Conservation (phyloP, 2,888 invertebrate genomes). For the Archaeoteleia sp. region DNA sequence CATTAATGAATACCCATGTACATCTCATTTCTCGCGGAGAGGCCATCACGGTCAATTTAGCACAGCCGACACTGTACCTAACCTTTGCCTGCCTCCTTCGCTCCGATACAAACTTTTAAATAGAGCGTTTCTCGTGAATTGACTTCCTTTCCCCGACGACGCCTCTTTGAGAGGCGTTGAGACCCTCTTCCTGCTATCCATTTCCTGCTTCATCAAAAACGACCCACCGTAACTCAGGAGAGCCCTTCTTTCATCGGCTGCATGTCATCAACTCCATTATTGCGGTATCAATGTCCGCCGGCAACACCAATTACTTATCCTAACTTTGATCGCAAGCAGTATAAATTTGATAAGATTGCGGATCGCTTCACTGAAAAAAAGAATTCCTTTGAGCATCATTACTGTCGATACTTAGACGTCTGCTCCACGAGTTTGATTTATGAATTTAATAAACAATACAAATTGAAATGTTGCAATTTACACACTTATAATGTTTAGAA, state of each 20-base stretch:
- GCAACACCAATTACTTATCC: slow-evolving; percentile 60
- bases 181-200: slow-evolving; percentile 29
- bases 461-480: no score
- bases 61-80: slow-evolving; percentile 48
- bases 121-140: slow-evolving; percentile 69
- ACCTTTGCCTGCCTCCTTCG: slow-evolving; percentile 43
- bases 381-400: background rate
- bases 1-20: slow-evolving; percentile 53
- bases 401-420: no score
- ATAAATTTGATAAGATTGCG: slow-evolving; percentile 26
- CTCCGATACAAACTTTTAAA: slow-evolving; percentile 72
- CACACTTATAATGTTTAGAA: no score
- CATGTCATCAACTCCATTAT: slow-evolving; percentile 64
- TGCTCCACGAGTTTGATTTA: no score
- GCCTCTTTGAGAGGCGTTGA: slow-evolving; percentile 58
- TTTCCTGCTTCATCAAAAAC: slow-evolving; percentile 46
- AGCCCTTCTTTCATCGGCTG: slow-evolving; percentile 42
- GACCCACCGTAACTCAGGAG: slow-evolving; percentile 29
- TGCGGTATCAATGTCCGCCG: slow-evolving; percentile 62
- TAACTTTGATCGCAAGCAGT: slow-evolving; percentile 33
- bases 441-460: no score
- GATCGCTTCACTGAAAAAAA: slow-evolving; percentile 19
- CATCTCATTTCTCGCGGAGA: slow-evolving; percentile 53
- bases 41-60: slow-evolving; percentile 68
- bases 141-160: slow-evolving; percentile 64